phyloP scores from a whole-genome alignment of 1,140 invertebrate genomes.

The Capitella teleta region DNA sequence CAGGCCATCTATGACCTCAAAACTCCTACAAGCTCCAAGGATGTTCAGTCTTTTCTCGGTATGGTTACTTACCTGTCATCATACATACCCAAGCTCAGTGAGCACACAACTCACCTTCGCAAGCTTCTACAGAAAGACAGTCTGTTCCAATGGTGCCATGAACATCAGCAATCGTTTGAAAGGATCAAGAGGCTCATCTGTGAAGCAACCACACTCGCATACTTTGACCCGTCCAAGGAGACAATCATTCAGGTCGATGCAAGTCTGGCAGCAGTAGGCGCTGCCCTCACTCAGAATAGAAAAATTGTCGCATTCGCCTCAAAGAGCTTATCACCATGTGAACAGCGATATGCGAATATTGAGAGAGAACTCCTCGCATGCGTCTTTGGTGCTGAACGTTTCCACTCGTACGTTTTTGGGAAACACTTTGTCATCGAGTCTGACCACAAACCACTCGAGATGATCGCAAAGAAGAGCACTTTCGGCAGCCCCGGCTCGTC shows the following conservation, averaged over 20 bases:
- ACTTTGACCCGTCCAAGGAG: constrained; percentile 17
- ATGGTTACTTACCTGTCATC: constrained; percentile 16
- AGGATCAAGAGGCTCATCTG: constrained; percentile 15
- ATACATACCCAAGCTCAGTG: constrained; percentile 14
- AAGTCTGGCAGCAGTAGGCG: constrained; percentile 30
- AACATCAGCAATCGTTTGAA: constrained; percentile 12
- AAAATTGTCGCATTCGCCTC: constrained; percentile 12
- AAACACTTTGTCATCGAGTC: constrained; percentile 6
- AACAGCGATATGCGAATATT: constrained; percentile 9
- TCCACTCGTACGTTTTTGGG: constrained; percentile 9
- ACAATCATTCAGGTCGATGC: constrained; percentile 21
- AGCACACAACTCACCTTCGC: neutral
- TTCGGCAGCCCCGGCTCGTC: constrained; percentile 26
- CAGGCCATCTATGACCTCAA: constrained; percentile 23
- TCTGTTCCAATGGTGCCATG: constrained; percentile 1
- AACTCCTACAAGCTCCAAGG: constrained; percentile 13
- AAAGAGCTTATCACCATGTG: too few relatives aligned
- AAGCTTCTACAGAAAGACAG: constrained; percentile 5
- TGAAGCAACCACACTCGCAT: constrained; percentile 15
- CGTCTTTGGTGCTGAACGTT: constrained; percentile 3
- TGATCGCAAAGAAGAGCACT: constrained; percentile 40
- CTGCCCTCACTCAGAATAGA: constrained; percentile 39
- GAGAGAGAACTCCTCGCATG: constrained; percentile 9
- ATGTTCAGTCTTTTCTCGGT: constrained; percentile 17
- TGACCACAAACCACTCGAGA: constrained; percentile 21